Evolutionary conservation across 2,888 invertebrate genomes (phyloP).

Genomic region (Lypha dubia): DNA sequence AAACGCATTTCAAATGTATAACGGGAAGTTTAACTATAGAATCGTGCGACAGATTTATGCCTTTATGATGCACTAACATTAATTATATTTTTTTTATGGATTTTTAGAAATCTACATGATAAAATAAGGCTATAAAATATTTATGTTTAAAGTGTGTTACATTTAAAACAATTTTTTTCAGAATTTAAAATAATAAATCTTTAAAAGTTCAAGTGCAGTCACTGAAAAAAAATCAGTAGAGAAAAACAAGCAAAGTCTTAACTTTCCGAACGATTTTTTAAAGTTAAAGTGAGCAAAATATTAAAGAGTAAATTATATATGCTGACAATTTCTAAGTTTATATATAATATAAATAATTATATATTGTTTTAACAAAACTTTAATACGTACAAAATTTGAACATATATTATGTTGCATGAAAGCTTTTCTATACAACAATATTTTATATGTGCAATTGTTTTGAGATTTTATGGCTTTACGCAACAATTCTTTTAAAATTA

Average conservation of each 20-base stretch:
- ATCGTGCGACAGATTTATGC: constrained; percentile 38
- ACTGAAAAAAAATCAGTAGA: background rate
- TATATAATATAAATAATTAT: no score
- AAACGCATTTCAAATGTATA: background rate
- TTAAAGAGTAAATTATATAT: background rate
- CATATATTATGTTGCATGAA: no score
- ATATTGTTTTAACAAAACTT: no score
- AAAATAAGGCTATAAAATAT: constrained; percentile 16
- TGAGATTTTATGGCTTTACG: no score
- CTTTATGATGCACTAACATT: background rate
- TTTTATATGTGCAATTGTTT: no score
- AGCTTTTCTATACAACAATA: no score
- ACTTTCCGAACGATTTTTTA: no score
- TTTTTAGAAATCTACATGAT: background rate
- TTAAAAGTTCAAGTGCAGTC: background rate
- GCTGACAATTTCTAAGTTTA: no score
- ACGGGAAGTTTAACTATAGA: background rate
- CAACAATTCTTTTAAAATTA: no score
- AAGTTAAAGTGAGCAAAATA: background rate
- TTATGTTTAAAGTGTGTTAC: constrained; percentile 3
- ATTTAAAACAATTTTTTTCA: background rate
- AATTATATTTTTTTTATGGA: constrained; percentile 7
- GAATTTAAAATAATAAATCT: background rate
- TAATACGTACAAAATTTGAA: no score
- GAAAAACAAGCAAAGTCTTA: no score